phyloP scores from a whole-genome alignment of 2,113 vertebrate genomes.

The Lasiurus cinereus region DNA sequence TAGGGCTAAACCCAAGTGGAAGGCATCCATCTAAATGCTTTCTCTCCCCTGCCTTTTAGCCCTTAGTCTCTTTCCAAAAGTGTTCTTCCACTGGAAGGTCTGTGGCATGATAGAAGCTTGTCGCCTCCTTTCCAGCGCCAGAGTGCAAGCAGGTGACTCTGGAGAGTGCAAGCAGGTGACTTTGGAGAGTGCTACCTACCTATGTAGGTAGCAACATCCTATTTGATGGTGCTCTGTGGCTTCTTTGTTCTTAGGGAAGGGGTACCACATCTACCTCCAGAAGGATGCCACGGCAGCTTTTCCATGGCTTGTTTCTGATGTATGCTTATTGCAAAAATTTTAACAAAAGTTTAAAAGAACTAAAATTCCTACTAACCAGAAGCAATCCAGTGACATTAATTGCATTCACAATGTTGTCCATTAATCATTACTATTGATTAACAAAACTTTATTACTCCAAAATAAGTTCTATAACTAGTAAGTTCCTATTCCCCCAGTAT shows the following conservation, averaged over 20 bases:
- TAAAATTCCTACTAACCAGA: background rate
- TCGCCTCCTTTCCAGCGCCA: background rate
- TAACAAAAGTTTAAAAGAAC: background rate
- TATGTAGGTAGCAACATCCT: background rate
- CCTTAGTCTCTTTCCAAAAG: background rate
- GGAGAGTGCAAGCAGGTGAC: background rate
- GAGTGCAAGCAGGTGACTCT: background rate
- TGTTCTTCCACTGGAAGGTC: background rate
- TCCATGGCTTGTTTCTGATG: background rate
- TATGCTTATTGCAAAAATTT: background rate
- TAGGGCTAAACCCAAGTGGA: background rate
- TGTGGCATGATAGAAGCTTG: background rate
- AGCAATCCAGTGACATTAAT: background rate
- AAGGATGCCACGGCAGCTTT: background rate
- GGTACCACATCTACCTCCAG: background rate
- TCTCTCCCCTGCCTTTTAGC: background rate
- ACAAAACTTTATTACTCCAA: background rate
- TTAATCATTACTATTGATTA: background rate
- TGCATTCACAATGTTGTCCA: background rate
- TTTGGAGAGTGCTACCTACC: background rate
- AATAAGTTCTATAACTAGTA: slow-evolving; percentile 11
- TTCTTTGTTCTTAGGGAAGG: background rate
- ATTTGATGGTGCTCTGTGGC: background rate
- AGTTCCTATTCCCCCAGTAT: background rate
- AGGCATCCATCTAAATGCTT: background rate